Evolutionary conservation across 2,888 invertebrate species (phyloP).

Genomic region (Lutraria lutraria): DNA sequence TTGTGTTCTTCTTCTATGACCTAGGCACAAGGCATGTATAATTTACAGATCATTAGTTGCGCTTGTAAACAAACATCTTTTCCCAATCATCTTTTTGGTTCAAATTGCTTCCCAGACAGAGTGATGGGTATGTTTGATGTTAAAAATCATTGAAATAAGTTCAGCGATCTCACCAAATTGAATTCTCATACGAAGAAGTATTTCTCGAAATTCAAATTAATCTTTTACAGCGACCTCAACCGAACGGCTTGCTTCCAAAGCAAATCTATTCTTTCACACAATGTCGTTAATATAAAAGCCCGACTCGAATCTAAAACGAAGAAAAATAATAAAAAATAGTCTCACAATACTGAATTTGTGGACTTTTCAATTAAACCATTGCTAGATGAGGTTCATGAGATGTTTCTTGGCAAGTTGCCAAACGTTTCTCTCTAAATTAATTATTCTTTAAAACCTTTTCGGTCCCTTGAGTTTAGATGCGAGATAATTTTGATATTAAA

Average conservation of each 20-base stretch:
- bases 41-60: too few species aligned
- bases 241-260: background rate
- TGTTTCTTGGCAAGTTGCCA: constrained; percentile 7
- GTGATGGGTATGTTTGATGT: background rate
- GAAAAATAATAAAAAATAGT: constrained; percentile 23
- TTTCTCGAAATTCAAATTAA: constrained; percentile 6
- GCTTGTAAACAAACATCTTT: background rate
- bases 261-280: constrained; percentile 23
- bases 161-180: constrained; percentile 5
- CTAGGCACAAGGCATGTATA: too few species aligned
- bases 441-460: constrained; percentile 26
- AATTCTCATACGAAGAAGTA: background rate
- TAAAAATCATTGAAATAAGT: constrained; percentile 3
- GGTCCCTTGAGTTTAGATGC: background rate
- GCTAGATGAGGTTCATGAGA: constrained; percentile 30
- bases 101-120: background rate
- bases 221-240: background rate
- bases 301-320: constrained; percentile 22
- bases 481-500: constrained; percentile 29
- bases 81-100: background rate
- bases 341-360: constrained; percentile 18
- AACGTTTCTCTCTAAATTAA: constrained; percentile 28
- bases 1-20: too few species aligned
- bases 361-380: constrained; percentile 28
- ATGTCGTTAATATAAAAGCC: constrained; percentile 27